Percentiles rank a stretch among this genome's conserved stretches.
phyloP scores from a whole-genome alignment of 2,888 invertebrate species.

The Sinelater perroti region DNA sequence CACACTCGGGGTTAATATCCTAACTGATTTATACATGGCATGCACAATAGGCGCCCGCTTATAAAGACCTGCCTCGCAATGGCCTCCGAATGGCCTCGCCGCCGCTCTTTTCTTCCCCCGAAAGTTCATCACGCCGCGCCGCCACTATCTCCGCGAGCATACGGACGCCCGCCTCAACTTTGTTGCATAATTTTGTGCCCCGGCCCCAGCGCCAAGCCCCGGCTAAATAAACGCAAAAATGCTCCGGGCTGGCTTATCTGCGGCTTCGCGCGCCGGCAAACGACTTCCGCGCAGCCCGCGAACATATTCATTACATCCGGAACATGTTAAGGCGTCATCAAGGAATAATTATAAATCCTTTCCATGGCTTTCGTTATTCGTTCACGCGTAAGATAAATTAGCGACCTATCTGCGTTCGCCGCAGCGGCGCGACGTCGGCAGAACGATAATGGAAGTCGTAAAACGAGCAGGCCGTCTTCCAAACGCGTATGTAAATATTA shows the following conservation, averaged over 20 bases:
- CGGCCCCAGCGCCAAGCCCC: slow-evolving; percentile 13
- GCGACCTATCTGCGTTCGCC: no score
- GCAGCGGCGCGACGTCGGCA: no score
- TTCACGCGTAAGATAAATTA: not conserved
- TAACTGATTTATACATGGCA: slow-evolving; percentile 55
- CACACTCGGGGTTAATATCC: slow-evolving; percentile 61
- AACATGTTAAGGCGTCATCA: slow-evolving; percentile 41
- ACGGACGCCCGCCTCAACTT: slow-evolving; percentile 25
- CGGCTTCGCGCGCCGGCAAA: slow-evolving; percentile 31
- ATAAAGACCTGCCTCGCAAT: slow-evolving; percentile 22
- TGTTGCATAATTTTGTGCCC: slow-evolving; percentile 25
- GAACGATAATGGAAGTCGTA: no score
- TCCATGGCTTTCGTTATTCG: slow-evolving; percentile 30
- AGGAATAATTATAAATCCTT: slow-evolving; percentile 40
- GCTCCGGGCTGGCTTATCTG: slow-evolving; percentile 35
- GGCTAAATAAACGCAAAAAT: slow-evolving; percentile 38
- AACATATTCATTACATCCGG: slow-evolving; percentile 43
- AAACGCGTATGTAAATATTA: no score
- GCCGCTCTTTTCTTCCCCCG: slow-evolving; percentile 20
- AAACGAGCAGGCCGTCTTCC: no score
- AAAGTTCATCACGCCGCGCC: slow-evolving; percentile 22
- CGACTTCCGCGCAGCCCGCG: slow-evolving; percentile 36
- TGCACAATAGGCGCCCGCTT: slow-evolving; percentile 44
- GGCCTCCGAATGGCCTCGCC: no score
- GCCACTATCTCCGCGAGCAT: slow-evolving; percentile 4